Evolutionary conservation across 2,797 vertebrate species (phyloP).

Genomic region (Spinus olivaceus): DNA sequence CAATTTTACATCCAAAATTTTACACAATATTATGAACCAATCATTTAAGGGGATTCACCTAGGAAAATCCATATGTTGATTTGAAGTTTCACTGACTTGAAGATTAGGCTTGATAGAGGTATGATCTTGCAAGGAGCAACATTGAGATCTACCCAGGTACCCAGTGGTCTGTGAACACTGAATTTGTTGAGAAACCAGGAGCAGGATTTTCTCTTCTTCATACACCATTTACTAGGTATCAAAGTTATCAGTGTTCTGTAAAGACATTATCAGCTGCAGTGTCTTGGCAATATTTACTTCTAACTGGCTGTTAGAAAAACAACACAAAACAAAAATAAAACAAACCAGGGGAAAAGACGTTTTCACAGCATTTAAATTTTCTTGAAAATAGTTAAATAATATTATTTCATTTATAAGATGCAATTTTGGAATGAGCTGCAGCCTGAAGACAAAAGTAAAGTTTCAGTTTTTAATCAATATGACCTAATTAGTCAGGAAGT

Average conservation of each 20-base stretch:
- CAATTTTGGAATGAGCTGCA: background rate
- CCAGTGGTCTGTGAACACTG: background rate
- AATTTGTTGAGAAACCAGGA: background rate
- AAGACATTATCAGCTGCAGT: background rate
- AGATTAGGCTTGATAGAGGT: background rate
- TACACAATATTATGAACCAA: background rate
- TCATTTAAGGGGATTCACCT: background rate
- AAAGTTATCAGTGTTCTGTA: background rate
- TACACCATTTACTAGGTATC: background rate
- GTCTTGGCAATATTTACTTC: background rate
- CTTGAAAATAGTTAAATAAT: background rate
- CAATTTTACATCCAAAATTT: background rate
- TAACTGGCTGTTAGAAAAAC: background rate
- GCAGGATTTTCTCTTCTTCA: background rate
- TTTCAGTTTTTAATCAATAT: background rate
- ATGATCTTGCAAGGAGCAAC: background rate
- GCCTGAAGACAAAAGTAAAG: background rate
- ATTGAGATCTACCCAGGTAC: background rate
- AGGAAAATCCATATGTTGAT: background rate
- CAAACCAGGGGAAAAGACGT: accelerated
- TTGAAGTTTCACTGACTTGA: background rate
- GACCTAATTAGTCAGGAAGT: background rate
- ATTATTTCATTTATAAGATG: background rate
- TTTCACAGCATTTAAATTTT: background rate
- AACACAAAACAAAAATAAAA: background rate